A percentile compares a stretch with the other conserved stretches of the same genome.
Conservation (phyloP, 2,113 vertebrate genomes). For the Galeopterus variegatus region DNA sequence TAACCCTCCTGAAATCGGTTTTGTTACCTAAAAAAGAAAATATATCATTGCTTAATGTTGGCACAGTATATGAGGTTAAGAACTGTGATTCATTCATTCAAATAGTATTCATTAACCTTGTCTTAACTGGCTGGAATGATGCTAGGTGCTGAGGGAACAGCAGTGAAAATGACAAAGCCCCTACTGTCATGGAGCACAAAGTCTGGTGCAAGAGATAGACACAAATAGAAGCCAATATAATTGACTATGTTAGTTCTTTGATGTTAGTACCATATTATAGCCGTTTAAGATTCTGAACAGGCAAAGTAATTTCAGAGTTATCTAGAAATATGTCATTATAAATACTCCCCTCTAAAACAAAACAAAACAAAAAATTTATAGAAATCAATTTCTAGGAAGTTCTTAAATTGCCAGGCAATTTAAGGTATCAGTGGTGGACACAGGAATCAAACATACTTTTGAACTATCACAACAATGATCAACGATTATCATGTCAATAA, state of each 20-base stretch:
- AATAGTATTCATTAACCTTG: not conserved
- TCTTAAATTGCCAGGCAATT: not conserved
- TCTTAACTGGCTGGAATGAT: not conserved
- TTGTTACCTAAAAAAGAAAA: not conserved
- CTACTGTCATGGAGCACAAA: fast-evolving
- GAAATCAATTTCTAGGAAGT: not conserved
- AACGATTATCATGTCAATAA: not conserved
- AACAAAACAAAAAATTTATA: not conserved
- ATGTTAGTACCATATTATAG: fast-evolving
- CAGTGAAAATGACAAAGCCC: too few relatives aligned
- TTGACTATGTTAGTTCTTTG: not conserved
- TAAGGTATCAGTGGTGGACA: not conserved
- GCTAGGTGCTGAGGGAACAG: not conserved
- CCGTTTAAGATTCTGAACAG: not conserved
- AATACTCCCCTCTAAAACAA: not conserved
- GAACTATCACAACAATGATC: not conserved
- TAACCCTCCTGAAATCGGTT: not conserved
- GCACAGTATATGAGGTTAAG: not conserved
- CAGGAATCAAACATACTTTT: not conserved
- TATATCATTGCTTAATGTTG: not conserved
- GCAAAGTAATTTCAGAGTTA: not conserved
- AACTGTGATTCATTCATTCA: not conserved
- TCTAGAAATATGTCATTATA: not conserved
- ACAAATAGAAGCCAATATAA: fast-evolving
- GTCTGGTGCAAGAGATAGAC: not conserved